A percentile compares a stretch with the other conserved stretches of the same genome.
These are phyloP conservation scores for Noturus placidus DNA, from an alignment of 2,113 vertebrate genomes.

Conservation along the genomic window DNA sequence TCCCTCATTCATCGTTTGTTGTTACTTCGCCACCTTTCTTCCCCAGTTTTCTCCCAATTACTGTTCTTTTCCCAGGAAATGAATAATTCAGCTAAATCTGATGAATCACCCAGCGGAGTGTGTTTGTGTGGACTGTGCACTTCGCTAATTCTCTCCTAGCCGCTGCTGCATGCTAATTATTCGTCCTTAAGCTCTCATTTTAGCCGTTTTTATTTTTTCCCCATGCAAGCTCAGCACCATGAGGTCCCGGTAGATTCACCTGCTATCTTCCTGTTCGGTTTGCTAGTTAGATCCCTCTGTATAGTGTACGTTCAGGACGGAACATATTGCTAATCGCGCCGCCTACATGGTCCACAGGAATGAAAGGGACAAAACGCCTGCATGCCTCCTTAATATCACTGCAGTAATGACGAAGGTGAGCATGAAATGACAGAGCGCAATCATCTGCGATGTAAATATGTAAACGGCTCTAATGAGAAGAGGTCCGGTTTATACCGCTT, in stretches of 20 bases:
- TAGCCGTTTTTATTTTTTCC: background rate
- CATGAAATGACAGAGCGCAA: background rate
- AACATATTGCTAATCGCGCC: background rate
- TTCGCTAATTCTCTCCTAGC: slow-evolving; percentile 15
- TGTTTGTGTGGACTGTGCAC: slow-evolving; percentile 40
- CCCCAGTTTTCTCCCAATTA: slow-evolving; percentile 18
- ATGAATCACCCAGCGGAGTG: slow-evolving; percentile 29
- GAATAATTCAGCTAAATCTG: slow-evolving; percentile 34
- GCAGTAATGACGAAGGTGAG: slow-evolving; percentile 11
- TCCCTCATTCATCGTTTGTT: background rate
- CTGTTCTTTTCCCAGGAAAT: slow-evolving; percentile 2
- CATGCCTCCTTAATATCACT: slow-evolving; percentile 9
- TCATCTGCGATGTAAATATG: slow-evolving; percentile 22
- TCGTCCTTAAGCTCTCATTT: slow-evolving; percentile 14
- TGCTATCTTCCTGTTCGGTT: background rate
- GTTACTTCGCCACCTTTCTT: background rate
- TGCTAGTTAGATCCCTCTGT: background rate
- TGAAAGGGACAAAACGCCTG: background rate
- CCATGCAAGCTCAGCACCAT: slow-evolving; percentile 30
- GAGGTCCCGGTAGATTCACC: background rate
- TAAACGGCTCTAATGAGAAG: slow-evolving; percentile 10
- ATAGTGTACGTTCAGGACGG: background rate
- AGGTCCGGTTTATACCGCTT: background rate
- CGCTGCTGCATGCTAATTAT: slow-evolving; percentile 30
- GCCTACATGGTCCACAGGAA: background rate